Base-by-base conservation (phyloP, 1,140 invertebrate genomes). In the Zaprionus gabonicus region DNA sequence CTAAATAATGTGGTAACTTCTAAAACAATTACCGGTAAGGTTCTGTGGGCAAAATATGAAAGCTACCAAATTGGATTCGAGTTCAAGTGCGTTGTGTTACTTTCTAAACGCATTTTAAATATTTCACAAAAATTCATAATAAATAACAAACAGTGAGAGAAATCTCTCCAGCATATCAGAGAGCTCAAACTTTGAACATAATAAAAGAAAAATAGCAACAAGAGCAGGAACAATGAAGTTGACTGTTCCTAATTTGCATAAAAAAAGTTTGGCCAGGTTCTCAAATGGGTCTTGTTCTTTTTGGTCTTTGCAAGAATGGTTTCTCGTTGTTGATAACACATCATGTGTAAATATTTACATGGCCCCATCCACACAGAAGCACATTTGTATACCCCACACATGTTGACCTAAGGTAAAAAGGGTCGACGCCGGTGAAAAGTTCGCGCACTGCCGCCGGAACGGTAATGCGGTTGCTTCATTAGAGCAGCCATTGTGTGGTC, bases 321-420 rank as follows among this genome's bases (percentile, higher is more conserved):
- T 69, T 71, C 73, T 77, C 82, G 70, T 41, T 56, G 34, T 82
- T 82, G 69, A 86, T 86, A 82, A 66, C 83, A 77, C 84, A 71
- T 87, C 84, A 79, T 72, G 88, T 88, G 84, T 82, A 86, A 83
- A 86, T 86, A 67, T 75, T 71, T 57, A 27, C 41, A 10, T 5
- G 46, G 13, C 9, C 17, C 20, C 38, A 17, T 49, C 25, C 66
- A 78, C 55, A 56, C 25, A 34, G 38, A 49, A 17, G 3, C 41
- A 41, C 38, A n/a, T n/a, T 15, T 7, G 15, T 15, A 46, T 46
- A 46, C 6, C n/a, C 46, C 67, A 58, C 68, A 70, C 62, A 64
- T 73, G 72, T 77, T 78, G 74, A 81, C 75, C 79, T 66, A 84
- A 71, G 66, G 78, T 71, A 64, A 71, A 66, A 73, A 70, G 53